Evolutionary conservation across 2,797 vertebrate genomes (phyloP).

Genomic region (Graptemys geographica): DNA sequence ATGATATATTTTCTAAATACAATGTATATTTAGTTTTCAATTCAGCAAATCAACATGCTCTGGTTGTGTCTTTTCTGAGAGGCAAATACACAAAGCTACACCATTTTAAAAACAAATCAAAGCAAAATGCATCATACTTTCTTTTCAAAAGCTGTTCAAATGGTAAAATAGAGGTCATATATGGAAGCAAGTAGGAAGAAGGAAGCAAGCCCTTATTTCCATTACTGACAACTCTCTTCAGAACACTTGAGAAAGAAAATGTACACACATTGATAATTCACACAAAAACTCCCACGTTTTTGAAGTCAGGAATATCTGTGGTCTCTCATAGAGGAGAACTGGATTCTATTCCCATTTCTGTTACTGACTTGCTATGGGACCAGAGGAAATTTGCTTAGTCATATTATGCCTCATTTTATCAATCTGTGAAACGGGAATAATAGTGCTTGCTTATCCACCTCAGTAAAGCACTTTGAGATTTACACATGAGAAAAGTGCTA

Average conservation of each 20-base stretch:
- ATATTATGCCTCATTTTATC: background rate
- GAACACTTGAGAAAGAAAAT: background rate
- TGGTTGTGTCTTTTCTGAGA: background rate
- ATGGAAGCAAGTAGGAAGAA: background rate
- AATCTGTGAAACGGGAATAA: background rate
- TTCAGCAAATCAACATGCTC: conserved; percentile 32
- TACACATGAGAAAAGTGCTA: background rate
- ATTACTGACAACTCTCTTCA: background rate
- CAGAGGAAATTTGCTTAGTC: background rate
- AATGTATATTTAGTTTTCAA: background rate
- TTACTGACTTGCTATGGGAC: background rate
- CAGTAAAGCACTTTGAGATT: background rate
- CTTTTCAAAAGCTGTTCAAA: background rate
- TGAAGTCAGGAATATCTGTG: background rate
- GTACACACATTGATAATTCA: background rate
- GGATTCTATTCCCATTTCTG: background rate
- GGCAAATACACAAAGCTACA: background rate
- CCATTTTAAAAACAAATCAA: background rate
- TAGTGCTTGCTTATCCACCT: conserved; percentile 12
- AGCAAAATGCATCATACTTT: background rate
- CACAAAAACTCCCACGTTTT: background rate
- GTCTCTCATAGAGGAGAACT: background rate
- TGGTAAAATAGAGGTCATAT: background rate
- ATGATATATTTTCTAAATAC: conserved; percentile 27
- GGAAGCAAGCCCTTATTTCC: background rate